These are phyloP conservation scores for Stenodema calcarata DNA, from an alignment of 2,888 invertebrate genomes.

Conservation along the genomic window DNA sequence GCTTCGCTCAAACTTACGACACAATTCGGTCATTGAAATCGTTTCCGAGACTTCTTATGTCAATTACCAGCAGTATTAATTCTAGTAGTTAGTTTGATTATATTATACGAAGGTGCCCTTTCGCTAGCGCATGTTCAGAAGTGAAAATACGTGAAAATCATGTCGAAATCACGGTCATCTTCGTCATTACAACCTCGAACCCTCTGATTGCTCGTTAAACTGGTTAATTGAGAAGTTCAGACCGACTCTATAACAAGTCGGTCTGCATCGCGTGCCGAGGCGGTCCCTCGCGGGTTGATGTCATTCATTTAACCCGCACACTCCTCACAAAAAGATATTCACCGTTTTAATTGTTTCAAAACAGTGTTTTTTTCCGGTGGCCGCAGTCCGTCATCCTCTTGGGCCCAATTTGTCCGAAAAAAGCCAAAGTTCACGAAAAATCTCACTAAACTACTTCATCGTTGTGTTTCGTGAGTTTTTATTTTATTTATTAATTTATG, in stretches of 20 bases:
- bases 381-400: neutral
- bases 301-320: slow-evolving; percentile 22
- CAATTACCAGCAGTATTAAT: too few relatives aligned
- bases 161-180: too few relatives aligned
- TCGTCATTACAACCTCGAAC: neutral
- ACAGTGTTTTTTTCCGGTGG: neutral
- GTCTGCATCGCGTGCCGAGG: neutral
- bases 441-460: neutral
- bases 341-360: neutral
- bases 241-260: neutral
- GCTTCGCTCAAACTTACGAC: too few relatives aligned
- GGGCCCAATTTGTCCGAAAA: neutral
- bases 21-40: too few relatives aligned
- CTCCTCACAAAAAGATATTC: slow-evolving; percentile 16
- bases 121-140: too few relatives aligned
- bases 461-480: neutral
- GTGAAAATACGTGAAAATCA: too few relatives aligned
- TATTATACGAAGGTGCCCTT: too few relatives aligned
- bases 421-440: neutral
- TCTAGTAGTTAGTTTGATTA: too few relatives aligned
- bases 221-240: slow-evolving; percentile 21
- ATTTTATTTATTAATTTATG: neutral
- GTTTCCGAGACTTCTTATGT: too few relatives aligned
- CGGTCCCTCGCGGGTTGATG: neutral
- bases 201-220: neutral